A percentile compares a stretch with the other conserved stretches of the same genome.
These are phyloP conservation scores for Aplocera efformata DNA, from an alignment of 2,888 invertebrate species.

Conservation along the genomic window DNA sequence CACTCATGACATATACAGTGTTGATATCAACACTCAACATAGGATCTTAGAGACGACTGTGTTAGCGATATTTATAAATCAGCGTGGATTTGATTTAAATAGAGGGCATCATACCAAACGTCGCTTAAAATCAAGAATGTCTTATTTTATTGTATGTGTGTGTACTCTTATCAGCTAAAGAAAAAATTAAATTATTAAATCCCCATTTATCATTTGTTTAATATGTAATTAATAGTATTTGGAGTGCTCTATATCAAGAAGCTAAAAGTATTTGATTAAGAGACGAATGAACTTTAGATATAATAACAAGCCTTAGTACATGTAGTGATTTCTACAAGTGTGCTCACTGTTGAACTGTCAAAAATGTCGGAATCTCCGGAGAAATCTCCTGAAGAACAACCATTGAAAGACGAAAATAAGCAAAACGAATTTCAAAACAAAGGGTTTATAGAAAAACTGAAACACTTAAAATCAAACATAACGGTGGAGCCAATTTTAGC, in stretches of 20 bases:
- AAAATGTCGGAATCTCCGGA: conserved; percentile 42
- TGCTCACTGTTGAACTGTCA: conserved; percentile 15
- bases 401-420: conserved; percentile 41
- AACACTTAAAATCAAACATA: conserved; percentile 78
- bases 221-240: conserved; percentile 16
- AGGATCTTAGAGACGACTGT: no score
- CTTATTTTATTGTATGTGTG: no score
- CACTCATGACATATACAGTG: no score
- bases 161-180: not conserved
- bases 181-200: not conserved
- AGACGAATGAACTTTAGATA: conserved; percentile 37
- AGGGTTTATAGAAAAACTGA: conserved; percentile 74
- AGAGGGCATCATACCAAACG: no score
- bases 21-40: no score
- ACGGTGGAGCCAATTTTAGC: conserved; percentile 87
- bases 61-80: no score
- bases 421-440: conserved; percentile 48
- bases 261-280: conserved; percentile 32
- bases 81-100: no score
- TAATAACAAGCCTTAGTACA: conserved; percentile 33
- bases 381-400: conserved; percentile 47
- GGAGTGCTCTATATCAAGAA: conserved; percentile 29
- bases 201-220: conserved; percentile 15
- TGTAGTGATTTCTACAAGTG: conserved; percentile 28
- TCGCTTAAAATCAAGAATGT: no score